These are phyloP conservation scores for Drosophila neotestacea DNA, from an alignment of 2,888 invertebrate species.

Conservation along the genomic window DNA sequence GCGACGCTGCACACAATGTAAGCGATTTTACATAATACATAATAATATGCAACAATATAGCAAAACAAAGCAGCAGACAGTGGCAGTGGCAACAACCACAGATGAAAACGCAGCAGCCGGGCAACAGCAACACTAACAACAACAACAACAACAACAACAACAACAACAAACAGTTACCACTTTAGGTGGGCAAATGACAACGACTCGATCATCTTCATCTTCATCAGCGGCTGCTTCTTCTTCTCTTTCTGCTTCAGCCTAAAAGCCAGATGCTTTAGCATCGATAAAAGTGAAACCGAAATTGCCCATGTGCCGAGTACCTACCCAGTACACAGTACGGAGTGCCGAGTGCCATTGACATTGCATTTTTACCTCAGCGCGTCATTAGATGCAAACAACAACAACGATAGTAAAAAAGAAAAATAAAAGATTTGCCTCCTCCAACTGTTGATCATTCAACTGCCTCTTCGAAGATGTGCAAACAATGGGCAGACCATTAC, in stretches of 20 bases:
- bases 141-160: constrained; percentile 28
- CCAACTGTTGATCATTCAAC: constrained; percentile 42
- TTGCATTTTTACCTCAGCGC: constrained; percentile 77
- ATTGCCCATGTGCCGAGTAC: constrained; percentile 59
- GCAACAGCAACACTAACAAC: constrained; percentile 17
- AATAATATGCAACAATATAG: constrained; percentile 69
- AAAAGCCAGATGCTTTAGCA: constrained; percentile 67
- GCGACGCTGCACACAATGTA: constrained; percentile 61
- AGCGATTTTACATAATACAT: constrained; percentile 73
- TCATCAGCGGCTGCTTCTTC: constrained; percentile 36
- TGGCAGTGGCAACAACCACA: constrained; percentile 25
- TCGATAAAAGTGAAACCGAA: constrained; percentile 82
- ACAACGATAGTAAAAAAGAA: constrained; percentile 28
- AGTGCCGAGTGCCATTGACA: constrained; percentile 78
- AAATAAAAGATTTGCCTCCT: constrained; percentile 48
- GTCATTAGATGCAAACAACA: constrained; percentile 72
- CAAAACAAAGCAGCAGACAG: constrained; percentile 50
- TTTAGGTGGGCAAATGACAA: constrained; percentile 60
- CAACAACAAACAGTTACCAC: constrained; percentile 65
- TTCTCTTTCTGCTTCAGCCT: constrained; percentile 21
- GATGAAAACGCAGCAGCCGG: constrained; percentile 35
- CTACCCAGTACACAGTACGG: neutral
- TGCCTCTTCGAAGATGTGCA: constrained; percentile 40
- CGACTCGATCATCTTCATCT: constrained; percentile 65
- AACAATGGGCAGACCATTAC: constrained; percentile 75